A percentile compares a stretch with the other conserved stretches of the same genome.
These are phyloP conservation scores for Thecocarcelia acutangulata DNA, from an alignment of 2,888 invertebrate genomes.

Conservation along the genomic window DNA sequence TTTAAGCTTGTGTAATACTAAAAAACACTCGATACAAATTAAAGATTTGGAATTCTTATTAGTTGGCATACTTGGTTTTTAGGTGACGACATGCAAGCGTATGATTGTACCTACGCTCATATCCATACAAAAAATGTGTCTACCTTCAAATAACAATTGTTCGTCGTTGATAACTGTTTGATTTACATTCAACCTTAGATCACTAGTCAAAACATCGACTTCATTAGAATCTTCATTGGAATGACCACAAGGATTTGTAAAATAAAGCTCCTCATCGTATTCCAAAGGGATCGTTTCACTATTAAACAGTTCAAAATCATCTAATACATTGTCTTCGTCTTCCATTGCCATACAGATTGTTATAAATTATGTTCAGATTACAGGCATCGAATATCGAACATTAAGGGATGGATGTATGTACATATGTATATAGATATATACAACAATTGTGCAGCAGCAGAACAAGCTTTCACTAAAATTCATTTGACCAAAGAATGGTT, in stretches of 20 bases:
- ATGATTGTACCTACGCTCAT: neutral
- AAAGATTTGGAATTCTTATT: too few relatives aligned
- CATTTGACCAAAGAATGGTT: too few relatives aligned
- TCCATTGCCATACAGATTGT: constrained; percentile 3
- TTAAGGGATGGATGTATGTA: too few relatives aligned
- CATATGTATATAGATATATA: too few relatives aligned
- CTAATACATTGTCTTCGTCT: constrained; percentile 12
- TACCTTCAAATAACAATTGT: constrained; percentile 80
- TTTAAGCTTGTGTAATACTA: too few relatives aligned
- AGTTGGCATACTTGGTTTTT: too few relatives aligned
- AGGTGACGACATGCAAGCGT: too few relatives aligned
- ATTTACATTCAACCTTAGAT: constrained; percentile 25
- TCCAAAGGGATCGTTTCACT: constrained; percentile 74
- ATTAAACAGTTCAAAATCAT: constrained; percentile 52
- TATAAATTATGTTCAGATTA: neutral
- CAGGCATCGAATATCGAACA: too few relatives aligned
- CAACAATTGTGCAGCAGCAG: too few relatives aligned
- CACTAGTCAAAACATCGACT: neutral
- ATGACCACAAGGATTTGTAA: constrained; percentile 49
- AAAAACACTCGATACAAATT: too few relatives aligned
- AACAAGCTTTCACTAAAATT: too few relatives aligned
- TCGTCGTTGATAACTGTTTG: constrained; percentile 74
- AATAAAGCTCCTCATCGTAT: constrained; percentile 74
- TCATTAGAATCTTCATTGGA: neutral
- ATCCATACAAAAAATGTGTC: neutral